Base-by-base conservation (phyloP, 2,113 vertebrate genomes). In the Prunella himalayana region DNA sequence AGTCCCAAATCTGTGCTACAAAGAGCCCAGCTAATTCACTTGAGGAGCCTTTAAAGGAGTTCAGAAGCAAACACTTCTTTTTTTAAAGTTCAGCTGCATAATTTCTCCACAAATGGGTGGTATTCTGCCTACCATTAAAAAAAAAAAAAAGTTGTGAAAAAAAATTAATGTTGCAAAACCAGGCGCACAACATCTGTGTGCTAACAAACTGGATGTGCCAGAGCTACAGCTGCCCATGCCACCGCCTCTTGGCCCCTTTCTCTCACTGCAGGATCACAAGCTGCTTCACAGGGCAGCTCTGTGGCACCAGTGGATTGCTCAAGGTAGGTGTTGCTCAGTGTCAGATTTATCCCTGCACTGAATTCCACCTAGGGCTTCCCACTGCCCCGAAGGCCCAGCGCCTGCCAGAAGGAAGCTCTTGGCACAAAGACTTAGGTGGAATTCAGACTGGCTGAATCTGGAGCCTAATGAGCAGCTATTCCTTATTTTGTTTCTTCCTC, bases 401-500 rank as follows among this genome's bases (percentile, higher is more conserved):
- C 68, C 47, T 81, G 90, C 71, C 71, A 82, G 92, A 54, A 83
- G 76, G 90, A 95, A 94, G 81, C 60, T 45, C 82, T 94, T 95
- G 94, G 95, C 92, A 92, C 45, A 54, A 57, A 73, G 88, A 9
- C 54, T 54, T 93, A 96, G 88, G 94, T 95, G 86, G 88, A 96
- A 97, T 93, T 94, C 30, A 90, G 90, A 86, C 95, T 9, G 17
- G 92, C 71, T 96, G 90, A 81, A 93, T 96, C 96, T 86, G 71
- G 88, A 94, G 71, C 44, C 50, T 94, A 97, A 96, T 53, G 56
- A 95, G 76, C 64, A 94, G 68, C 76, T 92, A 95, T 92, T 94
- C 92, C 93, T 88, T 90, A 94, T 93, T 96, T 93, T 95, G 85
- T 97, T 96, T 93, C 82, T 90, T 92, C 76, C 76, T 96, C 82